A percentile compares a stretch with the other conserved stretches of the same genome.
These are phyloP conservation scores for Darevskia mixta DNA, from an alignment of 2,797 vertebrate genomes.

Conservation along the genomic window DNA sequence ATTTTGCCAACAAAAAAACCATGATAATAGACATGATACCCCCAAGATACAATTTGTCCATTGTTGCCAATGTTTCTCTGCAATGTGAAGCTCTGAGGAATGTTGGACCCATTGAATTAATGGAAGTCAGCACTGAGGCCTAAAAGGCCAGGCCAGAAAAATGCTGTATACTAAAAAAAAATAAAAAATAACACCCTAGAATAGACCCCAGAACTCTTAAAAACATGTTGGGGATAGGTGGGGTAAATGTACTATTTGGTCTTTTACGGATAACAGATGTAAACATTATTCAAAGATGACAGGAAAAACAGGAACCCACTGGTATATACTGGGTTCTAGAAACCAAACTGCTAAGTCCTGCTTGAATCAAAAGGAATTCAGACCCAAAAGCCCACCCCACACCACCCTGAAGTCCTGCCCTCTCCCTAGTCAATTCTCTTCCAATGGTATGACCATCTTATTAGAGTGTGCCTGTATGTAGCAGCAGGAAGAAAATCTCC, in stretches of 20 bases:
- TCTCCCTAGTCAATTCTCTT: conserved; percentile 58
- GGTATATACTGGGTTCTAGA: conserved; percentile 45
- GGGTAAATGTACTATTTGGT: not conserved
- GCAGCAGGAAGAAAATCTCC: conserved; percentile 75
- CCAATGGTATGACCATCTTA: conserved; percentile 57
- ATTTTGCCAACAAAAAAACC: not conserved
- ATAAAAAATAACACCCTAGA: not conserved
- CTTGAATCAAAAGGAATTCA: conserved; percentile 47
- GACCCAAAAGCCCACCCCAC: conserved; percentile 25
- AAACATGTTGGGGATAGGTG: not conserved
- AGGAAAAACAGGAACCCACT: not conserved
- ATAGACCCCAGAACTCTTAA: not conserved
- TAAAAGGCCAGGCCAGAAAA: not conserved
- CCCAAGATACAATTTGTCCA: not conserved
- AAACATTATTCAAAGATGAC: not conserved
- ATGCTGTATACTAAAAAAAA: not conserved
- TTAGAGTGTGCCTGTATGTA: conserved; percentile 65
- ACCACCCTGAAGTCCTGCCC: conserved; percentile 20
- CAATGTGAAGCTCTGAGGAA: not conserved
- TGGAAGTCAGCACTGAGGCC: not conserved
- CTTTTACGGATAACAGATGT: not conserved
- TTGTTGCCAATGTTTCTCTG: not conserved
- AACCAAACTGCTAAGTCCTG: conserved; percentile 31
- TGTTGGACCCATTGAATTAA: not conserved
- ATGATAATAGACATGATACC: not conserved